Evolutionary conservation across 2,888 invertebrate species (phyloP).

Genomic region (Dynastes tityus): DNA sequence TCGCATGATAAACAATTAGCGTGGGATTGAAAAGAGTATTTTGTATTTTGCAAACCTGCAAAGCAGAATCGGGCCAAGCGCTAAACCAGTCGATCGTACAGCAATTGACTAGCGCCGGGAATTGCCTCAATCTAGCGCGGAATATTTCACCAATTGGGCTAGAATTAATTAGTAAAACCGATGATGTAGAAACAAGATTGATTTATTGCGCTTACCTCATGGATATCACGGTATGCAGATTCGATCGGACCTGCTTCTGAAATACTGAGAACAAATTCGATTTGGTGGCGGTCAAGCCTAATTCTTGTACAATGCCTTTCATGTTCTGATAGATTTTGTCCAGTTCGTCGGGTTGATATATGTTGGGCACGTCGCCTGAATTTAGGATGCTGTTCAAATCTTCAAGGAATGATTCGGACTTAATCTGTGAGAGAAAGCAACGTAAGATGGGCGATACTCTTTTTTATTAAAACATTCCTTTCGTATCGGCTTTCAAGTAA

Average conservation of each 20-base stretch:
- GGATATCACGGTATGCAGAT: constrained; percentile 86
- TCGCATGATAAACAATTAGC: no score
- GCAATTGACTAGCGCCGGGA: constrained; percentile 92
- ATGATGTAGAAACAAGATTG: no score
- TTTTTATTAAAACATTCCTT: no score
- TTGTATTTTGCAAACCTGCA: constrained; percentile 75
- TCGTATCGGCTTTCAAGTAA: no score
- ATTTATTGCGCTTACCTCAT: constrained; percentile 73
- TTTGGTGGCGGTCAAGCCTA: constrained; percentile 84
- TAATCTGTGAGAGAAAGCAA: constrained; percentile 76
- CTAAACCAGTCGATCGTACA: constrained; percentile 83
- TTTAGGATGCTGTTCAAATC: constrained; percentile 91
- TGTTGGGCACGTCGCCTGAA: constrained; percentile 92
- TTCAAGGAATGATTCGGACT: constrained; percentile 89
- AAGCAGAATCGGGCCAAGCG: constrained; percentile 75
- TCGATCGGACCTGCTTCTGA: constrained; percentile 83
- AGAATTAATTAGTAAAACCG: constrained; percentile 61
- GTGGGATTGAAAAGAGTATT: not conserved
- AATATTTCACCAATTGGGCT: constrained; percentile 90
- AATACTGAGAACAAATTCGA: constrained; percentile 90
- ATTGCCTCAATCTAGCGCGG: constrained; percentile 85
- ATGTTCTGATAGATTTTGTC: constrained; percentile 83
- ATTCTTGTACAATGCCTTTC: constrained; percentile 83
- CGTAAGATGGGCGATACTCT: no score
- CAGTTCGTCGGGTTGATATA: constrained; percentile 87